These are phyloP conservation scores for Xylota segnis DNA, from an alignment of 2,888 invertebrate species.

Conservation along the genomic window DNA sequence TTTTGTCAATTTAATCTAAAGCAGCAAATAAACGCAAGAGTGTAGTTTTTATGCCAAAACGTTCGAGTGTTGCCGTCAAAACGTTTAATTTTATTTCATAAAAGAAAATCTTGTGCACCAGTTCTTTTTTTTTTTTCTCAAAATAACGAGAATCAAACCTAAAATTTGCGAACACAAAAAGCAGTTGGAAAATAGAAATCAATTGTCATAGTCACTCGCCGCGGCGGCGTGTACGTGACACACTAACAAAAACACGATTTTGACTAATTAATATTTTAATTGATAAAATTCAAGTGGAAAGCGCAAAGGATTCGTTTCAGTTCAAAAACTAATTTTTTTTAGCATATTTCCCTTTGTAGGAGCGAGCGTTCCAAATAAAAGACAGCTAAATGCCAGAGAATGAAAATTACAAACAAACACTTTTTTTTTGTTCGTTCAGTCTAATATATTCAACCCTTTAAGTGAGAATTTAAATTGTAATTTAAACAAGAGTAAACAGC, in stretches of 20 bases:
- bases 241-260: not conserved
- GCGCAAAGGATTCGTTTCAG: not conserved
- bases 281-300: not conserved
- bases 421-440: not conserved
- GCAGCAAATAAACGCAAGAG: no score
- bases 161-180: no score
- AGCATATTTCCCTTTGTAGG: not conserved
- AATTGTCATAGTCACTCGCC: no score
- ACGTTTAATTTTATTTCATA: no score
- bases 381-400: not conserved
- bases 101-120: no score
- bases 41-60: no score
- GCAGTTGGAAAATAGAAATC: no score
- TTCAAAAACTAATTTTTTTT: not conserved
- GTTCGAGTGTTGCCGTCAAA: no score
- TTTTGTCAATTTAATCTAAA: no score
- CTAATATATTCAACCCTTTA: slow-evolving; percentile 1
- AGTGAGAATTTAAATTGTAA: slow-evolving; percentile 9
- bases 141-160: no score
- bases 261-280: slow-evolving; percentile 1
- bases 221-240: not conserved
- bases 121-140: no score
- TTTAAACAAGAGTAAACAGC: slow-evolving; percentile 7
- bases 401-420: slow-evolving; percentile 12
- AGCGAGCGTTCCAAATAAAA: not conserved